Percentiles rank a stretch among this genome's conserved stretches.
Evolutionary conservation across 2,888 invertebrate species (phyloP).

Genomic region (Coenonympha glycerion): DNA sequence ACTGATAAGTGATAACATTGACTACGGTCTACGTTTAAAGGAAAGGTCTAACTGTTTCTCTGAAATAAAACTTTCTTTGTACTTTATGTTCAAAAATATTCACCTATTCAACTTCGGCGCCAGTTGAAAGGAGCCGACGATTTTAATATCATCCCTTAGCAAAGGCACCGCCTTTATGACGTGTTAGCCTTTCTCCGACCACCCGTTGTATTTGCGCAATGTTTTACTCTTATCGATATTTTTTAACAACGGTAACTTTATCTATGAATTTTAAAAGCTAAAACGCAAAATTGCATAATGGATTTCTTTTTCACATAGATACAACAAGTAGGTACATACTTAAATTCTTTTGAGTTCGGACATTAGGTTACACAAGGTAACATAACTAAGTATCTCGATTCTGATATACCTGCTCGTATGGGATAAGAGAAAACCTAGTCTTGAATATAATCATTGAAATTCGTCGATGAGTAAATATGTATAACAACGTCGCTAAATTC

Average conservation of each 20-base stretch:
- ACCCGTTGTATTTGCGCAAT: constrained; percentile 56
- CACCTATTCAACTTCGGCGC: no score
- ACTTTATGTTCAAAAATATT: constrained; percentile 38
- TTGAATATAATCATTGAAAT: no score
- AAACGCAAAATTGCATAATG: constrained; percentile 35
- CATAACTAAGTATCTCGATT: no score
- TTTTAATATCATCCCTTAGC: constrained; percentile 54
- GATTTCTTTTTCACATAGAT: constrained; percentile 9
- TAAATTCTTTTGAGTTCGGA: neutral
- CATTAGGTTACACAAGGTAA: constrained; percentile 9
- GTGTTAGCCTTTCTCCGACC: constrained; percentile 47
- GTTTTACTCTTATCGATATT: constrained; percentile 45
- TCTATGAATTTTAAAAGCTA: constrained; percentile 24
- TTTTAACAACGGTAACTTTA: constrained; percentile 38
- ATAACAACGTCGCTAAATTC: no score
- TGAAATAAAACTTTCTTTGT: constrained; percentile 64
- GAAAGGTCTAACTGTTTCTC: constrained; percentile 36
- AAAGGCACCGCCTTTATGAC: constrained; percentile 57
- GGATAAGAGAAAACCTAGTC: neutral
- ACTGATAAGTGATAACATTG: neutral
- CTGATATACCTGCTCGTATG: no score
- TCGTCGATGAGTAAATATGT: no score
- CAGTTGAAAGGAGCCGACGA: constrained; percentile 54
- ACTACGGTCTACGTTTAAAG: constrained; percentile 28
- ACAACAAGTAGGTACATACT: no score